A percentile compares a stretch with the other conserved stretches of the same genome.
These are phyloP conservation scores for Liasis olivaceus DNA, from an alignment of 2,797 vertebrate genomes.

Conservation along the genomic window DNA sequence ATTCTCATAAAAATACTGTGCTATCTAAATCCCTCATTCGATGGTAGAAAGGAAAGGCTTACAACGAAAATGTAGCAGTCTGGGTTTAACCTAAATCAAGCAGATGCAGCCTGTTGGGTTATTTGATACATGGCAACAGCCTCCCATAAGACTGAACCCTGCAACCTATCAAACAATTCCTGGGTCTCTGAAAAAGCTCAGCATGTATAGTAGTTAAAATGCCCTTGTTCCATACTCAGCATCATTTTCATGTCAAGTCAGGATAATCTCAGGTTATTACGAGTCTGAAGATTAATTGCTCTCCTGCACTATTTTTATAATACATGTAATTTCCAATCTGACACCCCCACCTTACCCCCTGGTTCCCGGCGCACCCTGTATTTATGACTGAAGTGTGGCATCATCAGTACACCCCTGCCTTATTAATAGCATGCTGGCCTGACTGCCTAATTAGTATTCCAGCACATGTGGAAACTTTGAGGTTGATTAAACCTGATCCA, in stretches of 20 bases:
- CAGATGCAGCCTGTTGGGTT: background rate
- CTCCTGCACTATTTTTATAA: background rate
- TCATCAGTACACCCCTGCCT: background rate
- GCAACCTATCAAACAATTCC: background rate
- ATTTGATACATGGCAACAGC: no score
- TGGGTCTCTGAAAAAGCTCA: background rate
- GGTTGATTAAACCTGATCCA: slow-evolving; percentile 7
- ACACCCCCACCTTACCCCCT: background rate
- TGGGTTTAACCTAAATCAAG: background rate
- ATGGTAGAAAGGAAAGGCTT: background rate
- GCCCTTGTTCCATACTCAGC: background rate
- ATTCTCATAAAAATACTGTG: background rate
- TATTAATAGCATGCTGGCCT: background rate
- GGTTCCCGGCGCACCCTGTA: background rate
- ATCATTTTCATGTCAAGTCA: background rate
- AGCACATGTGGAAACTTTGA: background rate
- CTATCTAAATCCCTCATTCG: no score
- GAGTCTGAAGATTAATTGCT: background rate
- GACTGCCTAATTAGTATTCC: background rate
- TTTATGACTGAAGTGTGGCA: background rate
- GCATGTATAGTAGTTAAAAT: background rate
- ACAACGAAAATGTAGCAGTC: background rate
- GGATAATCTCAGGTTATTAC: background rate
- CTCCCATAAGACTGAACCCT: background rate
- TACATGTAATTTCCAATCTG: slow-evolving; percentile 3